Conservation (phyloP, 2,888 invertebrate species). For the Rotaria magnacalcarata region DNA sequence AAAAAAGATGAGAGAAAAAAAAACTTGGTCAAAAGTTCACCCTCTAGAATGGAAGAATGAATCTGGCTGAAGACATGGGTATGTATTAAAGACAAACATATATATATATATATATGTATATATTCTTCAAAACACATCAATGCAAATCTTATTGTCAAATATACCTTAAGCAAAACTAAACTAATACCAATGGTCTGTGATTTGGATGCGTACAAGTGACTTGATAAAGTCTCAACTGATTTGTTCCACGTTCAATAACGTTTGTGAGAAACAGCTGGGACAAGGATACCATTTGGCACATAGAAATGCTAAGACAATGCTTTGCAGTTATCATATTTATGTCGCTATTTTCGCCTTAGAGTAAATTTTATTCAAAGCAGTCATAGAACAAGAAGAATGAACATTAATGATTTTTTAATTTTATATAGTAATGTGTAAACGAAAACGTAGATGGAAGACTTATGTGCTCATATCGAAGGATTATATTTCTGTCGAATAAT, state of each 20-base stretch:
- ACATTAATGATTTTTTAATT: no score
- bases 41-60: background rate
- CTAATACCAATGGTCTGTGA: background rate
- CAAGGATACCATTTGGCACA: constrained; percentile 3
- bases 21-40: constrained; percentile 20
- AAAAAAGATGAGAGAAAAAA: background rate
- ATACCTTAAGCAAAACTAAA: background rate
- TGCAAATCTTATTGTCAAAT: background rate
- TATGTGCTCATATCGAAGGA: background rate
- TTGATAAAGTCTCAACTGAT: background rate
- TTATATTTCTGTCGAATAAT: background rate
- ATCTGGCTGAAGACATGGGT: background rate
- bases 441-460: no score
- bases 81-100: background rate
- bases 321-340: background rate
- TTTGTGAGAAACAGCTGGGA: background rate
- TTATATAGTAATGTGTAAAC: no score
- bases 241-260: background rate
- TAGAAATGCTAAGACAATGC: background rate
- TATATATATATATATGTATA: background rate
- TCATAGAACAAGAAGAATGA: no score
- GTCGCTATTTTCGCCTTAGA: background rate
- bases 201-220: background rate
- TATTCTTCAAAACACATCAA: background rate
- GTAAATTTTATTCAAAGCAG: background rate